phyloP scores from a whole-genome alignment of 2,888 invertebrate genomes.

The Xestoiulus laeticollis region DNA sequence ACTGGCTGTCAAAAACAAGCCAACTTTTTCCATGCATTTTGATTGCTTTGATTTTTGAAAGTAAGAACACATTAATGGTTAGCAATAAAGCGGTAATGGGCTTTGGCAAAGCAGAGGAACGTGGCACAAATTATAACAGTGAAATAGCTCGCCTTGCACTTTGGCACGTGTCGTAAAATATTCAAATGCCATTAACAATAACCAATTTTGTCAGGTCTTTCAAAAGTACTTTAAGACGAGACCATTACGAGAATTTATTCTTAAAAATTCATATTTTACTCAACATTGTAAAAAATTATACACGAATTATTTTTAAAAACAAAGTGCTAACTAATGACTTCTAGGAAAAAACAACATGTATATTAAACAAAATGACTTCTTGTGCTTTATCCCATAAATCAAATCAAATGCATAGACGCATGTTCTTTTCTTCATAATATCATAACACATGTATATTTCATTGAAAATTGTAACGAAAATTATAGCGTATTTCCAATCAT shows the following conservation, averaged over 20 bases:
- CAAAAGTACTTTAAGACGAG: background rate
- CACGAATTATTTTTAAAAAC: background rate
- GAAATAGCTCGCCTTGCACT: background rate
- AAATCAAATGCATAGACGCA: no score
- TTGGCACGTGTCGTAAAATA: background rate
- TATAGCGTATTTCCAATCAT: no score
- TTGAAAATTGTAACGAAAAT: no score
- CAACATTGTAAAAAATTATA: background rate
- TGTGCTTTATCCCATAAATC: no score
- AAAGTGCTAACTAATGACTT: no score
- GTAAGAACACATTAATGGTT: conserved; percentile 5
- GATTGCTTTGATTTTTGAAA: conserved; percentile 25
- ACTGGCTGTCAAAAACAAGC: conserved; percentile 7
- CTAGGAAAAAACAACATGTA: no score
- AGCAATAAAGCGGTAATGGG: conserved; percentile 23
- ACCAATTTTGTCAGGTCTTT: background rate
- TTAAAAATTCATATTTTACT: background rate
- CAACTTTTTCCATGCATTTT: background rate
- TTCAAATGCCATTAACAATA: background rate
- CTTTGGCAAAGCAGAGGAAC: background rate
- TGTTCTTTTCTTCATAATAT: no score
- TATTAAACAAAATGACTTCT: no score
- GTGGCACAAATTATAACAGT: conserved; percentile 30
- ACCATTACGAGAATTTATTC: background rate
- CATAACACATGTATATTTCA: no score